Evolutionary conservation across 2,797 vertebrate species (phyloP).

Genomic region (Xenops minutus): DNA sequence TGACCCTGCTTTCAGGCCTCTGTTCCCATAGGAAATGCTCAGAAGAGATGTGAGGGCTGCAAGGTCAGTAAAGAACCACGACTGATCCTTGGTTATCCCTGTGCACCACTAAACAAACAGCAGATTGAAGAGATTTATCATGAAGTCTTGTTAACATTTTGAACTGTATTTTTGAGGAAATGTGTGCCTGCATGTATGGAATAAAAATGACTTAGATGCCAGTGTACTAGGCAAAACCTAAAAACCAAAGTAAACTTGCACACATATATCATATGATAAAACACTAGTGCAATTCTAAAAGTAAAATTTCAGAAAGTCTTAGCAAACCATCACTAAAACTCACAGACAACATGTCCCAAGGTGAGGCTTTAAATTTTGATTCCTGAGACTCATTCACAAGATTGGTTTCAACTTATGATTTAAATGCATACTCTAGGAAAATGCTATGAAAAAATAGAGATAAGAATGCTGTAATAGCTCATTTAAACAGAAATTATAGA

Average conservation of each 20-base stretch:
- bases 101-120: not conserved
- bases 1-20: not conserved
- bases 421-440: not conserved
- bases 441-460: not conserved
- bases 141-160: not conserved
- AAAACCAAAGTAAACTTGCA: not conserved
- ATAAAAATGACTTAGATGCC: not conserved
- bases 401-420: not conserved
- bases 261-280: not conserved
- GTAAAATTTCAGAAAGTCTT: not conserved
- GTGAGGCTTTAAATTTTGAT: not conserved
- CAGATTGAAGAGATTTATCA: not conserved
- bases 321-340: not conserved
- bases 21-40: not conserved
- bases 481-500: not conserved
- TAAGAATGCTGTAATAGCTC: not conserved
- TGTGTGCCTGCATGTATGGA: not conserved
- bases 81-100: not conserved
- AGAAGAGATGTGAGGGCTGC: not conserved
- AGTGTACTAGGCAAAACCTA: not conserved
- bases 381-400: not conserved
- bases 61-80: not conserved
- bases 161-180: not conserved
- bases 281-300: not conserved
- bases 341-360: not conserved